Conservation (phyloP, 1,140 invertebrate genomes). For the Bombus superbus region DNA sequence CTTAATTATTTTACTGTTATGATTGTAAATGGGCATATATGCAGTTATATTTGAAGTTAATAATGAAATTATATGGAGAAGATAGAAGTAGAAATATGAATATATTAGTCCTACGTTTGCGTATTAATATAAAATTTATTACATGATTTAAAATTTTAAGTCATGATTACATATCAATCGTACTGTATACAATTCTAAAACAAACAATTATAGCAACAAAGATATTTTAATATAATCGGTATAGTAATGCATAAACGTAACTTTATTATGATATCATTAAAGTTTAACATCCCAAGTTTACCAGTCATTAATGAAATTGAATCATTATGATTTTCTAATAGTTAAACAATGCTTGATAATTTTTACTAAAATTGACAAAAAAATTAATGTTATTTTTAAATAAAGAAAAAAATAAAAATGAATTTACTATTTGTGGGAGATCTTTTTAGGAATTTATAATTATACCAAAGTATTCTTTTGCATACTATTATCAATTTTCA, state of each 20-base stretch:
- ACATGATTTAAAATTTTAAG: background rate
- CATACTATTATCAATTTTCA: constrained; percentile 8
- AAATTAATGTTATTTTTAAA: background rate
- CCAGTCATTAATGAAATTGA: background rate
- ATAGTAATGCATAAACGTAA: background rate
- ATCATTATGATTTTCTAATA: background rate
- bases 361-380: background rate
- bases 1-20: background rate
- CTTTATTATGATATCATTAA: background rate
- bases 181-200: background rate
- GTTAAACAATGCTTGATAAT: background rate
- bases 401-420: background rate
- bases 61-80: background rate
- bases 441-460: constrained; percentile 2
- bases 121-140: background rate
- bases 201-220: background rate
- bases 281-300: background rate
- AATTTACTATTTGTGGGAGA: background rate
- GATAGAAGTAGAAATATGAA: background rate
- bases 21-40: background rate
- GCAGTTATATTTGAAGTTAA: background rate
- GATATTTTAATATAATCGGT: background rate
- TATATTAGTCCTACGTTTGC: background rate
- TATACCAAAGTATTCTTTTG: constrained; percentile 24
- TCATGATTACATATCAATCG: background rate